Percentiles rank a stretch among this genome's conserved stretches.
Evolutionary conservation across 2,113 vertebrate species (phyloP).

Genomic region (Pipa parva): DNA sequence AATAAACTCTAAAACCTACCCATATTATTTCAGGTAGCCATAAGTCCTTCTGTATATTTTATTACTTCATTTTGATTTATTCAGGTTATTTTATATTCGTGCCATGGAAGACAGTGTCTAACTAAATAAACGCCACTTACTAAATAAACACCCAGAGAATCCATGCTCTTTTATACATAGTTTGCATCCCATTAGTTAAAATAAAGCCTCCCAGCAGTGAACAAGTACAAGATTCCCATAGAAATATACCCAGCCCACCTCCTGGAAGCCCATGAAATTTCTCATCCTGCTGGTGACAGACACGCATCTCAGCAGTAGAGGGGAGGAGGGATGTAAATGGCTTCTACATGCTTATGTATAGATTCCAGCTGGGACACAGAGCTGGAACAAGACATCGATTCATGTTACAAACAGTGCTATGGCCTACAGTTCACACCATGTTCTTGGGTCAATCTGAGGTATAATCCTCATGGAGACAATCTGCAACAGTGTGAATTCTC

Average conservation of each 20-base stretch:
- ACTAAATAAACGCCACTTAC: too few species aligned
- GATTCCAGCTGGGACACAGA: constrained; percentile 5
- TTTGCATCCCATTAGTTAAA: too few species aligned
- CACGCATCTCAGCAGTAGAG: constrained; percentile 41
- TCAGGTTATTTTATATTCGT: too few species aligned
- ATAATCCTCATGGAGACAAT: constrained; percentile 33
- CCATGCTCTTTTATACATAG: too few species aligned
- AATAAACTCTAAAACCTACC: too few species aligned
- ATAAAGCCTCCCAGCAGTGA: too few species aligned
- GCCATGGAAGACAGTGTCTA: too few species aligned
- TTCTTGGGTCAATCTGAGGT: constrained; percentile 35
- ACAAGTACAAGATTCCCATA: constrained; percentile 44
- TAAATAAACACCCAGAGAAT: too few species aligned
- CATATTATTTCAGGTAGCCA: too few species aligned
- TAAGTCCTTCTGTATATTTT: too few species aligned
- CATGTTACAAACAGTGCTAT: constrained; percentile 32
- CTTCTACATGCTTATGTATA: constrained; percentile 8
- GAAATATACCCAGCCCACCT: constrained; percentile 40
- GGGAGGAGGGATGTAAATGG: constrained; percentile 7
- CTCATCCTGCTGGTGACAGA: constrained; percentile 15
- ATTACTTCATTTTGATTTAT: too few species aligned
- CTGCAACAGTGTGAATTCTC: constrained; percentile 25
- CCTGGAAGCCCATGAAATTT: constrained; percentile 49
- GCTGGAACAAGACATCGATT: background rate
- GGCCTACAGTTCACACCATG: constrained; percentile 25